A percentile compares a stretch with the other conserved stretches of the same genome.
Evolutionary conservation across 2,113 vertebrate genomes (phyloP).

Genomic region (Notarius quadriscutis): DNA sequence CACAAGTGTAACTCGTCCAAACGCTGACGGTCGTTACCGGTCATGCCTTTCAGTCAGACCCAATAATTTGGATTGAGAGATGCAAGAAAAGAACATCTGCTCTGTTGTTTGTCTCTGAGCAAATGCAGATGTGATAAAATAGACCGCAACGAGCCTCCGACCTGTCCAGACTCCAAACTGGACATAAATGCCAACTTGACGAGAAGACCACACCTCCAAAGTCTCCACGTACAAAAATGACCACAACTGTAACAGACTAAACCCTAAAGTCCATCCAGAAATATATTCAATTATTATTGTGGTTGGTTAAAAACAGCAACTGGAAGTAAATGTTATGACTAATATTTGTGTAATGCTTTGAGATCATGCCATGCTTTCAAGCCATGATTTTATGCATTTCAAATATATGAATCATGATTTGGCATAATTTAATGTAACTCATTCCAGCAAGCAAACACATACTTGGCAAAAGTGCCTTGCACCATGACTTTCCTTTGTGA

Average conservation of each 20-base stretch:
- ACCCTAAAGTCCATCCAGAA: neutral
- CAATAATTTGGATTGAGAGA: neutral
- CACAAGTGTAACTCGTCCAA: neutral
- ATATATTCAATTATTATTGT: neutral
- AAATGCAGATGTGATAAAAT: slow-evolving; percentile 6
- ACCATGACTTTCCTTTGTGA: neutral
- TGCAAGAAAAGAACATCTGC: neutral
- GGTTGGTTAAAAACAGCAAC: neutral
- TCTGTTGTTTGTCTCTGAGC: neutral
- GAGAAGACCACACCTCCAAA: neutral
- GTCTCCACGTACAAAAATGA: neutral
- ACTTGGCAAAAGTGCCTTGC: neutral
- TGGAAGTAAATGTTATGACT: neutral
- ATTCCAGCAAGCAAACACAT: neutral
- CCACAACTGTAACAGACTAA: neutral
- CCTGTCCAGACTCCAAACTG: neutral
- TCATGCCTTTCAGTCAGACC: neutral
- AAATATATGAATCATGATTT: slow-evolving; percentile 10
- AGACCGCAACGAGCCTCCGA: neutral
- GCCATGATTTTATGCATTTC: neutral
- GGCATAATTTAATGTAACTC: neutral
- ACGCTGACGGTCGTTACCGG: neutral
- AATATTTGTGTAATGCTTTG: neutral
- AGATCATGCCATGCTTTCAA: neutral
- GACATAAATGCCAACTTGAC: neutral